Base-by-base conservation (phyloP, 2,797 vertebrate species). In the Sebastes steindachneri region DNA sequence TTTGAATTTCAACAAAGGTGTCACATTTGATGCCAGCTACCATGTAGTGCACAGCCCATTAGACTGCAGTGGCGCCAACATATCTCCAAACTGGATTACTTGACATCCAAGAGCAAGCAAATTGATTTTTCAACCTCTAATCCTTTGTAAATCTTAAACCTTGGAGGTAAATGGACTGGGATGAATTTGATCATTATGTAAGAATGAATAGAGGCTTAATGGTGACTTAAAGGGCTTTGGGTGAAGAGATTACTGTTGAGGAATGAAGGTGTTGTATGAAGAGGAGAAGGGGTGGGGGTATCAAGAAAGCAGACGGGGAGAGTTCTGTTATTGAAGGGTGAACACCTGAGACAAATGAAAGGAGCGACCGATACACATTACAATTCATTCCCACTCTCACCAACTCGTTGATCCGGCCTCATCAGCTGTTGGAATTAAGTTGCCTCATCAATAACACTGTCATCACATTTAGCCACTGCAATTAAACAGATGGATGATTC, bases 401-500 rank as follows among this genome's bases (percentile, higher is more conserved):
- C 69, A 58, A 74, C 64, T 64, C 69, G 31, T 73, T 88, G 91
- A 93, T 90, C 80, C 75, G 70, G 79, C 79, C 88, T 85, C 80
- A 93, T 94, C 94, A 88, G 89, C 90, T 89, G 83, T 81, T 89
- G 87, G 83, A 87, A 86, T 91, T 89, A 92, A 91, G 87, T 89
- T 82, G 83, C 88, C 88, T 86, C 92, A 94, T 95, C 93, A 94
- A 95, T 94, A 94, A 92, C 91, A 83, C 88, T 93, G 92, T 88
- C 90, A 90, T 85, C 84, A 86, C 88, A 77, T 93, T 92, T 87
- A 89, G 87, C 83, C 77, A 85, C 75, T 54, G 88, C 92, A 94
- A 95, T 94, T 94, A 94, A 94, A 93, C 90, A 93, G 92, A 93
- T 91, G 90, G 91, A 93, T 93, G 91, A 92, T 86, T 91, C 85